Conservation (phyloP, 2,797 vertebrate species). For the Ibycter americanus region DNA sequence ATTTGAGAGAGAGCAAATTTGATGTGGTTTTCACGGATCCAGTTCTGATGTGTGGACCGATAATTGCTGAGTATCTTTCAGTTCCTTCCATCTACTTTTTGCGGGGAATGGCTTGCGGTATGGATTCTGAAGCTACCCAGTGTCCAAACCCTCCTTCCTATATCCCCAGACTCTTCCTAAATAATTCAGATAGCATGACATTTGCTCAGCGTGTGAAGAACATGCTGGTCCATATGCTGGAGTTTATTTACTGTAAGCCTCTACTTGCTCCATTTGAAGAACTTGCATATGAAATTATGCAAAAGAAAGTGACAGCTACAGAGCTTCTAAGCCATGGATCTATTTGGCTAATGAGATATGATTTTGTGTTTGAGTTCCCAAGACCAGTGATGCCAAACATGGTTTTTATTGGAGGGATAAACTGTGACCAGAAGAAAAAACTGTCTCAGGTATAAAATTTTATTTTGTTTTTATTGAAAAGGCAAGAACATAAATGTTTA, state of each 20-base stretch:
- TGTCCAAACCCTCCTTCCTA: constrained; percentile 83
- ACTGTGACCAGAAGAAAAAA: constrained; percentile 76
- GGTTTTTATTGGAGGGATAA: constrained; percentile 84
- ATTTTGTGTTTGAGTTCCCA: constrained; percentile 81
- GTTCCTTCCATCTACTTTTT: constrained; percentile 80
- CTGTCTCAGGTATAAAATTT: constrained; percentile 1
- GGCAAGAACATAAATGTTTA: not conserved
- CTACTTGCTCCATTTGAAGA: not conserved
- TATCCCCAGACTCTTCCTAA: constrained; percentile 75
- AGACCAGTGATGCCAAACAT: constrained; percentile 87
- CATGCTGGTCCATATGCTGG: constrained; percentile 62
- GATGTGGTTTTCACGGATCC: constrained; percentile 84
- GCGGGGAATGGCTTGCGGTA: constrained; percentile 69
- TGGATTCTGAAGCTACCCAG: constrained; percentile 72
- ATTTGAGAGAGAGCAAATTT: constrained; percentile 71
- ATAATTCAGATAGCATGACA: constrained; percentile 78
- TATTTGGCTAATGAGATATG: constrained; percentile 78
- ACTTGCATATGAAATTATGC: constrained; percentile 57
- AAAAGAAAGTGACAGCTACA: constrained; percentile 35
- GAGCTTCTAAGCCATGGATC: constrained; percentile 65
- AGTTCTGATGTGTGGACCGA: constrained; percentile 71
- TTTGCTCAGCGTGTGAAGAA: constrained; percentile 82
- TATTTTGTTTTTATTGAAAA: not conserved
- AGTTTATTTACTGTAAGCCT: constrained; percentile 46
- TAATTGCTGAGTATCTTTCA: constrained; percentile 79